Conservation (phyloP, 2,888 invertebrate species). For the Thelaira solivaga region DNA sequence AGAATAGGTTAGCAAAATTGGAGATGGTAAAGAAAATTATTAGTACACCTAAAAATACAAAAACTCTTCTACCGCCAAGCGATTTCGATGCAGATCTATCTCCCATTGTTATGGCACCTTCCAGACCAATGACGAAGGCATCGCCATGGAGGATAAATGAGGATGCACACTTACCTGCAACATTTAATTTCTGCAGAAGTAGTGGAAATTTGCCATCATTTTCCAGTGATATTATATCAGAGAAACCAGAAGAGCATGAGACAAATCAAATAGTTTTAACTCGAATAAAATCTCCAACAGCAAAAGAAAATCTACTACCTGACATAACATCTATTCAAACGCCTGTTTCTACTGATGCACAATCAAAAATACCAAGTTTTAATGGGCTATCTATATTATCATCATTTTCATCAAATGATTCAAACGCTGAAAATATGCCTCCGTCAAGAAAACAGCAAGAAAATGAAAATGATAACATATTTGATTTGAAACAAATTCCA, state of each 20-base stretch:
- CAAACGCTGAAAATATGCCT: slow-evolving; percentile 71
- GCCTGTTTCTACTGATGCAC: not conserved
- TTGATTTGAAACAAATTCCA: slow-evolving; percentile 65
- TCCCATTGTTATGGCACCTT: slow-evolving; percentile 62
- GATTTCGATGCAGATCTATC: slow-evolving; percentile 61
- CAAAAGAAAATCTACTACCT: not conserved
- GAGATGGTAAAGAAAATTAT: slow-evolving; percentile 69
- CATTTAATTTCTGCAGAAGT: slow-evolving; percentile 71
- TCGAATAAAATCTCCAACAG: not conserved
- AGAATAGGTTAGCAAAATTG: slow-evolving; percentile 46
- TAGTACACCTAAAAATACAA: slow-evolving; percentile 69
- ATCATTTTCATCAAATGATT: slow-evolving; percentile 68
- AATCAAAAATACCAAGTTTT: not conserved
- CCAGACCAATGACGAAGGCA: slow-evolving; percentile 3
- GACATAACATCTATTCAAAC: not conserved
- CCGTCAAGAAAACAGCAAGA: slow-evolving; percentile 59
- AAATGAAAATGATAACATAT: slow-evolving; percentile 58
- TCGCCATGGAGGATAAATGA: slow-evolving; percentile 75
- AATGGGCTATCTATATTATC: slow-evolving; percentile 34
- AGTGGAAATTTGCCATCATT: slow-evolving; percentile 73
- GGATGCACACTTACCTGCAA: slow-evolving; percentile 68
- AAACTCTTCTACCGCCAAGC: not conserved
- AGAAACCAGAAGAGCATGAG: slow-evolving; percentile 61
- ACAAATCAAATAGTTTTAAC: not conserved
- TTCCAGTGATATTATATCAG: slow-evolving; percentile 72